Evolutionary conservation across 2,797 vertebrate genomes (phyloP).

Genomic region (Cynopterus sphinx): DNA sequence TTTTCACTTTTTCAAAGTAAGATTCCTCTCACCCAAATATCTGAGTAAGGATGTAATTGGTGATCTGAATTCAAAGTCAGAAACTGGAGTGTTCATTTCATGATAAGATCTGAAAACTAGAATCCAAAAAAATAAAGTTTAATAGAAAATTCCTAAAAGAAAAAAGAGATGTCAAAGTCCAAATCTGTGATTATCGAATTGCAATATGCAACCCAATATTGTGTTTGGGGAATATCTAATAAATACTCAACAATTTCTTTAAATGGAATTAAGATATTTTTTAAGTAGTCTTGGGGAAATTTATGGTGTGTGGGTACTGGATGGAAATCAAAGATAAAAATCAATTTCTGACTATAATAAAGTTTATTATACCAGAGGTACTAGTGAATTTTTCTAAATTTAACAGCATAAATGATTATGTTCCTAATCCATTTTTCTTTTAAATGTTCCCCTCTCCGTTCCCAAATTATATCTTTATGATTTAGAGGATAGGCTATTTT

Average conservation of each 20-base stretch:
- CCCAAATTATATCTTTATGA: not conserved
- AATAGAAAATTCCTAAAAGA: constrained; percentile 14
- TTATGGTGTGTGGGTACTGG: not conserved
- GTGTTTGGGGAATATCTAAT: not conserved
- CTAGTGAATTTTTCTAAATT: not conserved
- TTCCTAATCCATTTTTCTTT: not conserved
- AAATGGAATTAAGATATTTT: constrained; percentile 6
- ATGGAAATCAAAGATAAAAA: constrained; percentile 4
- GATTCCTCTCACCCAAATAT: not conserved
- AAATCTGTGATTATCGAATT: not conserved
- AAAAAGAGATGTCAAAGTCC: not conserved
- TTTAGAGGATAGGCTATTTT: not conserved
- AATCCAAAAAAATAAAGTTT: not conserved
- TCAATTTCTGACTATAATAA: not conserved
- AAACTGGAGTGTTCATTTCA: constrained; percentile 44
- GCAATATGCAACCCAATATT: not conserved
- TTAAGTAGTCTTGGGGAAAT: not conserved
- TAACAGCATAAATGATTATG: not conserved
- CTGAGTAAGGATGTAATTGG: not conserved
- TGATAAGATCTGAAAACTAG: constrained; percentile 26
- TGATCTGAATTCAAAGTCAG: constrained; percentile 7
- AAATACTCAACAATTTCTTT: not conserved
- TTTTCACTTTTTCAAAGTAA: not conserved
- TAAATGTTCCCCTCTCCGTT: not conserved
- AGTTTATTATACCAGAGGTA: not conserved